Evolutionary conservation across 2,797 vertebrate species (phyloP).

Genomic region (Buceros bicornis): DNA sequence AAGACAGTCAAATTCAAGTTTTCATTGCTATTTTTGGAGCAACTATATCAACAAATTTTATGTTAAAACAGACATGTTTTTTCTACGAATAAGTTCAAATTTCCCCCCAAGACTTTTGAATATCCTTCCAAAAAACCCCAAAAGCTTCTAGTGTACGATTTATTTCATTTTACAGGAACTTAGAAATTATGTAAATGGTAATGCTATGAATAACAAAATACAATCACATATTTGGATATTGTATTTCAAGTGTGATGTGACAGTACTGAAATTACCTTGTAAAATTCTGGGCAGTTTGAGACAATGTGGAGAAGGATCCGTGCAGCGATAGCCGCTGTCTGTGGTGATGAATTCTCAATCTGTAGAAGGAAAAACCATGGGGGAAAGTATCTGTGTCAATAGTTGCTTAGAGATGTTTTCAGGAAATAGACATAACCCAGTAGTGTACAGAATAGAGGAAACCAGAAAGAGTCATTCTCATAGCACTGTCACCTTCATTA

Average conservation of each 20-base stretch:
- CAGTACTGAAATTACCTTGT: neutral
- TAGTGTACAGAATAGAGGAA: neutral
- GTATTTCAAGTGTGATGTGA: neutral
- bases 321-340: neutral
- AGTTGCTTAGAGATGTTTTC: neutral
- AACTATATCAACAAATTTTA: neutral
- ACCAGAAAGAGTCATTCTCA: rapidly evolving
- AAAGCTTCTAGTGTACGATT: neutral
- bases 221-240: neutral
- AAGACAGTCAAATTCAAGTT: neutral
- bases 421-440: neutral
- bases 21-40: neutral
- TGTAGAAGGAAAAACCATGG: neutral
- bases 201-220: neutral
- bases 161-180: neutral
- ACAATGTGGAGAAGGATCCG: neutral
- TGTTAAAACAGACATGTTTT: neutral
- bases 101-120: neutral
- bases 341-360: neutral
- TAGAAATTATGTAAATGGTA: neutral
- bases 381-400: neutral
- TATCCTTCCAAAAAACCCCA: neutral
- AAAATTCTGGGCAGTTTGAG: neutral
- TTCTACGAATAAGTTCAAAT: neutral
- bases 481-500: neutral